Evolutionary conservation across 2,888 invertebrate genomes (phyloP), one percentile per base, ranked within the genome.

Genomic region (Koerneria pararmatus): DNA sequence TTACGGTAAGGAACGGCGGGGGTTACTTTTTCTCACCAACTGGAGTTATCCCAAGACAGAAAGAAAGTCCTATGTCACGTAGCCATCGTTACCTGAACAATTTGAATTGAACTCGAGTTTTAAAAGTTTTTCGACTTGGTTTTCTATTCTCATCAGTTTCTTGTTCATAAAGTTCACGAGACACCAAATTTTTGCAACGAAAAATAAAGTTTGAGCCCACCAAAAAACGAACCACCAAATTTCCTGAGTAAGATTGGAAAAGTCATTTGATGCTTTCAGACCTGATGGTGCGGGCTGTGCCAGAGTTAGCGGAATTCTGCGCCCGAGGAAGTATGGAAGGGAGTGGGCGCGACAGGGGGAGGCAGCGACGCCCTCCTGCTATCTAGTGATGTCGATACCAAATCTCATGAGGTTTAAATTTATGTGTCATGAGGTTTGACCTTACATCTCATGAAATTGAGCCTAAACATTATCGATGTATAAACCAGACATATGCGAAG

Each of bases 221-320:
- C 8, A 4, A 31, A 56, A 19, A 8, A 11, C 8, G 56, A 15
- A 5, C n/a, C 27, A 56, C n/a, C 11, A n/a, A n/a, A n/a, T n/a
- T 63, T 74, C 78, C 49, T 78, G 78, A 37, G 80, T 83, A 2
- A 79, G 78, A 4, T 83, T 80, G 49, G 69, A 69, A 0, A 77
- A 84, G 8, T 54, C 54, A 24, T 41, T 19, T 32, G 2, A 8
- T 29, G 8, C 2, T 1, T 70, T 22, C 68, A 72, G 72, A 41
- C 15, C 68, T 79, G n/a, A 63, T 69, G 24, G 94, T 95, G 71
- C 93, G 94, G 85, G 92, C 93, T 49, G 92, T 94, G 73, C 91
- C 92, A 0, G 94, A 95, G 85, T 86, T 95, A 78, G 91, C 91
- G 78, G 94, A 95, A 60, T 69, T 78, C 53, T 71, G 70, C 31